A percentile compares a stretch with the other conserved stretches of the same genome.
Conservation (phyloP, 2,113 vertebrate species). For the Aldabrachelys gigantea region DNA sequence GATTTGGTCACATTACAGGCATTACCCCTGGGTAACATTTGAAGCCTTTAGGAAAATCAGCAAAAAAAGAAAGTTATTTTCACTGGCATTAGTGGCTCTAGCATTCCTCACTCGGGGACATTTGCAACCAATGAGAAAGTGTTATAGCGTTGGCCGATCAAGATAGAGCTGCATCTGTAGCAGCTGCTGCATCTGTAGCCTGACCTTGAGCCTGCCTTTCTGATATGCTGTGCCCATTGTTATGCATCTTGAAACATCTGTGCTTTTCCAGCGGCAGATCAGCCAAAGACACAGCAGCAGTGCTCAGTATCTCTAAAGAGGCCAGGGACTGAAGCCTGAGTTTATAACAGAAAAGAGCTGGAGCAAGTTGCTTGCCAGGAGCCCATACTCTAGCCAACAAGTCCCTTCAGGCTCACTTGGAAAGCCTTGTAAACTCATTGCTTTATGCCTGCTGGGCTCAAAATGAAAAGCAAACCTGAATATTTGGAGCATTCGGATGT, state of each 20-base stretch:
- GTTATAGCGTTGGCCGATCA: slow-evolving; percentile 3
- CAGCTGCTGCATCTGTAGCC: slow-evolving; percentile 49
- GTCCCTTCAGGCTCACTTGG: slow-evolving; percentile 73
- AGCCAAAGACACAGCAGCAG: slow-evolving; percentile 64
- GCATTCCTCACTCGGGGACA: neutral
- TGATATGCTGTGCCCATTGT: slow-evolving; percentile 46
- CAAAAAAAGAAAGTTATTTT: neutral
- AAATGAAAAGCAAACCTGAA: slow-evolving; percentile 72
- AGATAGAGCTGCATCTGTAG: neutral
- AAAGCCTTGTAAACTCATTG: slow-evolving; percentile 66
- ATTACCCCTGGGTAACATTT: neutral
- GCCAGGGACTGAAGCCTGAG: slow-evolving; percentile 65
- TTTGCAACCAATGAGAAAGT: neutral
- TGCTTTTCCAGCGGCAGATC: slow-evolving; percentile 65
- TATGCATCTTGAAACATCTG: slow-evolving; percentile 61
- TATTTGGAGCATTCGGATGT: slow-evolving; percentile 61
- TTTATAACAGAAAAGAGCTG: slow-evolving; percentile 69
- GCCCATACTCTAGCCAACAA: slow-evolving; percentile 66
- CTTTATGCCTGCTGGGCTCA: slow-evolving; percentile 70
- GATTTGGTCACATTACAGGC: neutral
- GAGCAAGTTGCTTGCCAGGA: slow-evolving; percentile 67
- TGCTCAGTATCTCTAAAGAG: slow-evolving; percentile 24
- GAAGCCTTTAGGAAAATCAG: neutral
- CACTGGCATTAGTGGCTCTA: neutral
- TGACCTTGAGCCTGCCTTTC: slow-evolving; percentile 61